A percentile compares a stretch with the other conserved stretches of the same genome.
Evolutionary conservation across 2,888 invertebrate species (phyloP).

Genomic region (Tuberolachnus salignus): DNA sequence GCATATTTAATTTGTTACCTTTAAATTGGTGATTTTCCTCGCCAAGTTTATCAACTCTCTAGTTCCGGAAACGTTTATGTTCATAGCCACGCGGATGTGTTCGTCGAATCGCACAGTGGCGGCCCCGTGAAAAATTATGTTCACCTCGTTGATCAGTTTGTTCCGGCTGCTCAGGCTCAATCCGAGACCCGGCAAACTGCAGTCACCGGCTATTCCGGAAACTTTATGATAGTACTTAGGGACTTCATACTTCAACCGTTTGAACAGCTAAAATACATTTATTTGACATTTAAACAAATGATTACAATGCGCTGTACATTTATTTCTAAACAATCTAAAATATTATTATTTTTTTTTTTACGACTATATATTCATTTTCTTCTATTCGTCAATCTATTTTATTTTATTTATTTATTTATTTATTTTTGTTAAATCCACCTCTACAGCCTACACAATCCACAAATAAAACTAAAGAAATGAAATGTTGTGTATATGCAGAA

Average conservation of each 20-base stretch:
- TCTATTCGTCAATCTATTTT: too few species aligned
- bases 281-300: too few species aligned
- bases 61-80: conserved; percentile 80
- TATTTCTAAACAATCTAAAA: too few species aligned
- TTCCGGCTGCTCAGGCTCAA: conserved; percentile 69
- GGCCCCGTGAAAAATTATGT: conserved; percentile 83
- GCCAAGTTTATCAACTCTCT: conserved; percentile 75
- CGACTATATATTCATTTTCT: too few species aligned
- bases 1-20: conserved; percentile 64
- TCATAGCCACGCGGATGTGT: conserved; percentile 75
- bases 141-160: conserved; percentile 70
- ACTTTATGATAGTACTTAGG: conserved; percentile 72
- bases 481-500: too few species aligned
- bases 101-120: conserved; percentile 92
- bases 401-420: too few species aligned
- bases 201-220: conserved; percentile 73
- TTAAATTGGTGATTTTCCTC: conserved; percentile 73
- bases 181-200: conserved; percentile 71
- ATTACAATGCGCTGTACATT: not conserved
- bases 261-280: conserved; percentile 65
- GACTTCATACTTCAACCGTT: conserved; percentile 64
- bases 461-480: too few species aligned
- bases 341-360: too few species aligned
- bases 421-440: too few species aligned
- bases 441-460: too few species aligned